Conservation (phyloP, 1,140 invertebrate species). For the Atta cephalotes region DNA sequence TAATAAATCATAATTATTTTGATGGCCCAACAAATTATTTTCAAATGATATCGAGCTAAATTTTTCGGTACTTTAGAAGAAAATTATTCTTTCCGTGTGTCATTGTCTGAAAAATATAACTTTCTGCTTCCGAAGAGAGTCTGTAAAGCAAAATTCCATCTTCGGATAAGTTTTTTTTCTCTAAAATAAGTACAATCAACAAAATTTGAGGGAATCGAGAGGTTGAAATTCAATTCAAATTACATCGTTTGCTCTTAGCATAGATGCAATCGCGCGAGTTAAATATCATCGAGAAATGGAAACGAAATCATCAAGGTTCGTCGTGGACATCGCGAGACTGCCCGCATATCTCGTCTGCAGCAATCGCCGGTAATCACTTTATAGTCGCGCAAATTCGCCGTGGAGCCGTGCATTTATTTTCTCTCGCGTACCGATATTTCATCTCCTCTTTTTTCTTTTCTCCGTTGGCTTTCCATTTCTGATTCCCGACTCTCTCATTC, state of each 20-base stretch:
- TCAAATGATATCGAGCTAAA: too few species aligned
- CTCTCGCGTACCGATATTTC: constrained; percentile 42
- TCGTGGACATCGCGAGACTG: not conserved
- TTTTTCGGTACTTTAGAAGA: too few species aligned
- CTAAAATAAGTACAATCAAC: not conserved
- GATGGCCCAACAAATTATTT: too few species aligned
- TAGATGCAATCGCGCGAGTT: not conserved
- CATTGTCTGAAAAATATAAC: not conserved
- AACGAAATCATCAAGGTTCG: constrained; percentile 14
- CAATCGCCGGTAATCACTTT: constrained; percentile 49
- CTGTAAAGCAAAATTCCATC: not conserved
- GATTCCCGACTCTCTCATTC: not conserved
- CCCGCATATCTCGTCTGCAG: not conserved
- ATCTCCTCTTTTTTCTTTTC: not conserved
- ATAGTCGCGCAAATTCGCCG: constrained; percentile 53
- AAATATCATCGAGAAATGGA: not conserved
- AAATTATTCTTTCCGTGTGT: too few species aligned
- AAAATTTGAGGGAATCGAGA: not conserved
- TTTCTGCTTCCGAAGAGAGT: not conserved
- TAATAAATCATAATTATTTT: too few species aligned
- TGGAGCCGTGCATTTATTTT: constrained; percentile 46
- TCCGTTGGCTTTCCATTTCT: constrained; percentile 16
- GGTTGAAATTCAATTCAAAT: not conserved
- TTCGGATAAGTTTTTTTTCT: not conserved
- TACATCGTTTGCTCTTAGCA: not conserved